These are phyloP conservation scores for Oncorhynchus gorbuscha DNA, from an alignment of 2,113 vertebrate genomes.

Conservation along the genomic window DNA sequence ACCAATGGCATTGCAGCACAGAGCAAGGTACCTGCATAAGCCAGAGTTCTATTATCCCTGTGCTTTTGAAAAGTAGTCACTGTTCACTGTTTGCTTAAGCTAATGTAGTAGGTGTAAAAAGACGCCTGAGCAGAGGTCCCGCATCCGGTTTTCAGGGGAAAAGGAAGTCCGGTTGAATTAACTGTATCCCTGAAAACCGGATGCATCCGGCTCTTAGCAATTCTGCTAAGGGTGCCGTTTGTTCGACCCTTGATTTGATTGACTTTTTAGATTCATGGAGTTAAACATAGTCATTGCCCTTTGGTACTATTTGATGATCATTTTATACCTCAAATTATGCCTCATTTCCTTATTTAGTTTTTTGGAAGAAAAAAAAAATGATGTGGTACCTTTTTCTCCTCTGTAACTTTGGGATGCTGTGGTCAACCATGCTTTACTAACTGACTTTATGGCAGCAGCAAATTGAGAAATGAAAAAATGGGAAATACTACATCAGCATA, in stretches of 20 bases:
- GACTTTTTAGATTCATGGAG: background rate
- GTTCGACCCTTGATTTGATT: background rate
- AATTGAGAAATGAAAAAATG: background rate
- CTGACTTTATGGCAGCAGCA: background rate
- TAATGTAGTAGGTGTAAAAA: background rate
- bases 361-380: background rate
- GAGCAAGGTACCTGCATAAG: constrained; percentile 80
- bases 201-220: background rate
- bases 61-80: background rate
- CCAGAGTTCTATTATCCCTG: background rate
- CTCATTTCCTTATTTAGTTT: background rate
- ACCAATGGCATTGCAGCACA: constrained; percentile 91
- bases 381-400: background rate
- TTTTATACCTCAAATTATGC: background rate
- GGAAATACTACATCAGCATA: background rate
- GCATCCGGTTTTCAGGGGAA: too few relatives aligned
- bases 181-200: background rate
- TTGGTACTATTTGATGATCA: background rate
- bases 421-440: constrained; percentile 24
- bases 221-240: background rate
- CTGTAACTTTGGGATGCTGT: constrained; percentile 15
- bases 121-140: too few relatives aligned
- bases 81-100: background rate
- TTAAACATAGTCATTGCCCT: background rate
- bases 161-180: too few relatives aligned